These are phyloP conservation scores for Melinaea marsaeus DNA, from an alignment of 2,888 invertebrate species.

Conservation along the genomic window DNA sequence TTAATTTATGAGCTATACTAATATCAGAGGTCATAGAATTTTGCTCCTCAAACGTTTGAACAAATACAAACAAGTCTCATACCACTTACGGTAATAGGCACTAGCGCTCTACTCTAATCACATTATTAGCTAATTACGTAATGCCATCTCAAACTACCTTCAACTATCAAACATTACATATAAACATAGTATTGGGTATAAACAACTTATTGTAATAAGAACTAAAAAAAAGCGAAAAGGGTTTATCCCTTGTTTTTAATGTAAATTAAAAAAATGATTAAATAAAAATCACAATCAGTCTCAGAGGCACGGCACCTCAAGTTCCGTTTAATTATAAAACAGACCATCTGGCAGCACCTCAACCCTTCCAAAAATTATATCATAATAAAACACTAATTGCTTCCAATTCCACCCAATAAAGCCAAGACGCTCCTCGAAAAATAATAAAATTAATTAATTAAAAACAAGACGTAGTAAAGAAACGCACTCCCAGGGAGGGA, in stretches of 20 bases:
- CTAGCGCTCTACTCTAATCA: constrained; percentile 36
- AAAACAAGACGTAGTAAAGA: constrained; percentile 53
- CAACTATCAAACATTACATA: too few species aligned
- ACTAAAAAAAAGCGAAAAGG: too few species aligned
- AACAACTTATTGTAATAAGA: too few species aligned
- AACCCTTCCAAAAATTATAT: constrained; percentile 76
- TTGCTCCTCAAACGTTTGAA: too few species aligned
- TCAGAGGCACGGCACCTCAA: constrained; percentile 9
- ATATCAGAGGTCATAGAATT: too few species aligned
- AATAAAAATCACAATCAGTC: background rate
- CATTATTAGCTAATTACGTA: constrained; percentile 50
- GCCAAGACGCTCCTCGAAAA: constrained; percentile 67
- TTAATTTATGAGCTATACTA: too few species aligned
- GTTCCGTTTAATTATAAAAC: constrained; percentile 22
- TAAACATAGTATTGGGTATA: too few species aligned
- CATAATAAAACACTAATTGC: constrained; percentile 79
- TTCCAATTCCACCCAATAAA: constrained; percentile 73
- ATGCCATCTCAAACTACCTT: constrained; percentile 30
- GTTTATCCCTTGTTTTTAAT: too few species aligned
- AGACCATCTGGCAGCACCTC: constrained; percentile 55
- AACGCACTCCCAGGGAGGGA: background rate
- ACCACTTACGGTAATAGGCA: too few species aligned
- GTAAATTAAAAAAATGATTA: background rate
- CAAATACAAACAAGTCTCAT: too few species aligned
- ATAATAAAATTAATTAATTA: constrained; percentile 79